Percentiles rank a stretch among this genome's conserved stretches.
These are phyloP conservation scores for Drosophila ezoana DNA, from an alignment of 2,888 invertebrate genomes.

Conservation along the genomic window DNA sequence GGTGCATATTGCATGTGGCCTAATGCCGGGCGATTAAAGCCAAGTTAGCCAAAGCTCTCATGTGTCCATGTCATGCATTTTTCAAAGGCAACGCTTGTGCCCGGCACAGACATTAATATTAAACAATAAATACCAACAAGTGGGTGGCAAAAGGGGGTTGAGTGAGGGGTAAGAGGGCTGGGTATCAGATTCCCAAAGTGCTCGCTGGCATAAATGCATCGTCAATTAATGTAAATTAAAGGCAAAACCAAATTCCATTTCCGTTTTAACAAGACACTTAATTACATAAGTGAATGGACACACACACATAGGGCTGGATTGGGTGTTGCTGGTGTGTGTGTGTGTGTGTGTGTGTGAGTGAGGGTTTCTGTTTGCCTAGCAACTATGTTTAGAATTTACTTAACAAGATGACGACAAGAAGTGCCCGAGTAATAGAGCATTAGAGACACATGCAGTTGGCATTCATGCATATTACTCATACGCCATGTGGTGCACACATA, in stretches of 20 bases:
- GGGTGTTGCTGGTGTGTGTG: neutral
- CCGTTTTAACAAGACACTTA: slow-evolving; percentile 76
- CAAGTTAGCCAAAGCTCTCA: slow-evolving; percentile 39
- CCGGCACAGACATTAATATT: slow-evolving; percentile 47
- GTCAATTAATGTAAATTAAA: slow-evolving; percentile 79
- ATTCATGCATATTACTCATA: slow-evolving; percentile 70
- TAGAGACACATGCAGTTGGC: slow-evolving; percentile 60
- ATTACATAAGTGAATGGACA: slow-evolving; percentile 74
- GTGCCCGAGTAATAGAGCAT: slow-evolving; percentile 44
- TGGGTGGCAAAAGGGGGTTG: neutral
- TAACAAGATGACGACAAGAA: slow-evolving; percentile 47
- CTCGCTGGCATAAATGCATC: slow-evolving; percentile 64
- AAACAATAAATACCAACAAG: slow-evolving; percentile 61
- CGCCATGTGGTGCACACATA: slow-evolving; percentile 45
- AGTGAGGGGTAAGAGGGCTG: neutral
- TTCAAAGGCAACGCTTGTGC: slow-evolving; percentile 32
- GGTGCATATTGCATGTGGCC: slow-evolving; percentile 59
- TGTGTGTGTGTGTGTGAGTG: neutral
- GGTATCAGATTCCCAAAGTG: slow-evolving; percentile 30
- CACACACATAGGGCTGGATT: slow-evolving; percentile 17
- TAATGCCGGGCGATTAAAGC: slow-evolving; percentile 60
- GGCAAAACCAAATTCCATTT: slow-evolving; percentile 78
- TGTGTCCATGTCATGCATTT: slow-evolving; percentile 51
- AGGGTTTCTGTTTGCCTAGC: slow-evolving; percentile 19
- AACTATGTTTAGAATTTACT: slow-evolving; percentile 63